Percentiles rank a stretch among this genome's conserved stretches.
Conservation (phyloP, 2,797 vertebrate species). For the Hydrocynus forskahlii region DNA sequence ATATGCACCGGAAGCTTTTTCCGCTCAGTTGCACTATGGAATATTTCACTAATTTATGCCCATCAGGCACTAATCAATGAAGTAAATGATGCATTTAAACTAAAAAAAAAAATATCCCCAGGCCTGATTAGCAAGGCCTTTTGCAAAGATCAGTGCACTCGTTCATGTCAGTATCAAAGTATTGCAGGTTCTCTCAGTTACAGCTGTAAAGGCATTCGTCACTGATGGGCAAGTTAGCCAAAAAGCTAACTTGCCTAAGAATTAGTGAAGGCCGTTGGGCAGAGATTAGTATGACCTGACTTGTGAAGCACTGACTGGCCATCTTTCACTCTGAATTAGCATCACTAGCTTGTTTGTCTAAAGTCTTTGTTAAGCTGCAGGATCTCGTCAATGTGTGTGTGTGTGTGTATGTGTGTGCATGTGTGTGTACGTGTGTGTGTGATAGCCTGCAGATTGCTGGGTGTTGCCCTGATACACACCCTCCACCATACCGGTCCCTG, state of each 20-base stretch:
- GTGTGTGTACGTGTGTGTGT: slow-evolving; percentile 27
- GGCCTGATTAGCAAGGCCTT: background rate
- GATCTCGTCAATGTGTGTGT: background rate
- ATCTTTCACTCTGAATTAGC: background rate
- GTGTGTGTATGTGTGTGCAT: slow-evolving; percentile 14
- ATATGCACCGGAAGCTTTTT: background rate
- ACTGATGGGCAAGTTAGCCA: background rate
- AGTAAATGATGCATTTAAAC: background rate
- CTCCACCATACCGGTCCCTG: slow-evolving; percentile 25
- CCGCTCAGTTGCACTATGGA: background rate
- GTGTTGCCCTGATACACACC: slow-evolving; percentile 51
- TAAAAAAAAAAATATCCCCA: background rate
- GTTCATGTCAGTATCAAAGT: background rate
- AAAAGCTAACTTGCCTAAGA: background rate
- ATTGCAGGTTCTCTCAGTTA: background rate
- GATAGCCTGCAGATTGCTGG: slow-evolving; percentile 21
- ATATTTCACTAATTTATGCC: background rate
- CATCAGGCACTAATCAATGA: slow-evolving; percentile 3
- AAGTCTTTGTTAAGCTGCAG: background rate
- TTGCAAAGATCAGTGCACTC: background rate
- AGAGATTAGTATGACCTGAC: background rate
- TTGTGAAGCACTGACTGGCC: background rate
- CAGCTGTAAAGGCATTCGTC: background rate
- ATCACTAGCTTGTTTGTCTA: too few species aligned
- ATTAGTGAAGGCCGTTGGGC: background rate